phyloP scores from a whole-genome alignment of 2,797 vertebrate species.

The Peromyscus eremicus region DNA sequence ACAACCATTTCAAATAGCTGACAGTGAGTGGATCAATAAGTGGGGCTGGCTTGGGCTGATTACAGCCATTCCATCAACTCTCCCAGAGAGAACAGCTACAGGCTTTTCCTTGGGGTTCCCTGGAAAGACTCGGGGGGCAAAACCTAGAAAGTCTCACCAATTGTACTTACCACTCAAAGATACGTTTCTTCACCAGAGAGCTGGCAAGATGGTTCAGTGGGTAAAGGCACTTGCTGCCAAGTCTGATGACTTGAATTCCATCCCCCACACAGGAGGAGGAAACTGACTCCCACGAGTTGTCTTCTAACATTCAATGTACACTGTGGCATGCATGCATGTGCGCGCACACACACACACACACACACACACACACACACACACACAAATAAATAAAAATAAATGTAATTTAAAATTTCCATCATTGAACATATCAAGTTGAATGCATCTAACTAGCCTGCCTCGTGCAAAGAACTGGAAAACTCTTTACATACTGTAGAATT shows the following conservation, averaged over 20 bases:
- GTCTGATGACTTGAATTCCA: background rate
- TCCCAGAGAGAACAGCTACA: background rate
- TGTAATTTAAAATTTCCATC: background rate
- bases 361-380: too few species aligned
- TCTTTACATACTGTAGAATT: background rate
- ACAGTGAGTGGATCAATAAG: background rate
- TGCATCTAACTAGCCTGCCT: background rate
- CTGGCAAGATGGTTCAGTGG: background rate
- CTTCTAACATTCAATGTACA: background rate
- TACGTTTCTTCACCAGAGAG: constrained; percentile 21
- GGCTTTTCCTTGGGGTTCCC: background rate
- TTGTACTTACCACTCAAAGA: constrained; percentile 1
- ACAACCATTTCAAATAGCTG: background rate
- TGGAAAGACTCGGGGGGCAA: background rate
- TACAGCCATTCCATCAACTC: background rate
- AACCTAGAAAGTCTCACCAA: background rate
- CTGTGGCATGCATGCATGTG: background rate
- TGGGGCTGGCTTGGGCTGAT: background rate
- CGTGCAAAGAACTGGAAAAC: background rate
- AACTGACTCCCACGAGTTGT: background rate
- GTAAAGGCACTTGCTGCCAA: background rate
- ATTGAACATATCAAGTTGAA: background rate
- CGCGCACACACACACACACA: too few species aligned
- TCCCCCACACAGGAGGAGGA: too few species aligned
- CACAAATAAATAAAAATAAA: background rate